Evolutionary conservation across 2,113 vertebrate genomes (phyloP), one percentile per base, ranked within the genome.

Genomic region (Gyps fulvus): DNA sequence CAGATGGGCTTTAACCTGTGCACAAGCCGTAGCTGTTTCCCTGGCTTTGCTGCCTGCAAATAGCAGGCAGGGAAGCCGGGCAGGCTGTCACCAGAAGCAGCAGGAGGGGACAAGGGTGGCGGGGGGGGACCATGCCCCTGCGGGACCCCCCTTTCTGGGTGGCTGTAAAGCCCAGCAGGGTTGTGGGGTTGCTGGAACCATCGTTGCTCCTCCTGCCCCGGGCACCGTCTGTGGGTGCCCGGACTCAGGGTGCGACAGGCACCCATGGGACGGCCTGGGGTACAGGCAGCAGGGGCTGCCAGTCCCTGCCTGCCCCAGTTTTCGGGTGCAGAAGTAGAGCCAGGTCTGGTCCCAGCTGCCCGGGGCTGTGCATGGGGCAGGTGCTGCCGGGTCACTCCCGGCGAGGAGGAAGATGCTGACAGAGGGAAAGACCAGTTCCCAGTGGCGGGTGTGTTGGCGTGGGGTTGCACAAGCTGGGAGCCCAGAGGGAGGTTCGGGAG

Each of bases 51-150:
- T 49, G 52, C 59, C 45, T 34, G 62, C 52, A 18, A 7, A 3
- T 29, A 40, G 47, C 22, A 25, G 52, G 42, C 20, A 45, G 52
- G 27, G 42, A 23, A 63, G 21, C 9, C 5, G 8, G 23, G 26
- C 17, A 21, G 45, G 74, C 23, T 69, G 45, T 19, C 9, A 4
- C n/a, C 10, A 9, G 50, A 31, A 63, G 66, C 21, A 72, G 38
- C 7, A 14, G 63, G 76, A 42, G 54, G 38, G 38, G 19, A 36
- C 1, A 1, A 32, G 11, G 36, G 23, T 7, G 55, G 31, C 0
- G 5, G 59, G 59, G 34, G 76, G 58, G 1, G 1, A 7, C 29
- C 4, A 0, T n/a, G 34, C 1, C 20, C 38, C 80, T 1, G 0
- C 16, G 1, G 49, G 49, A 32, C 27, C 9, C 10, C n/a, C 17